Percentiles rank a stretch among this genome's conserved stretches.
phyloP scores from a whole-genome alignment of 2,888 invertebrate genomes.

The Mythimna vitellina region DNA sequence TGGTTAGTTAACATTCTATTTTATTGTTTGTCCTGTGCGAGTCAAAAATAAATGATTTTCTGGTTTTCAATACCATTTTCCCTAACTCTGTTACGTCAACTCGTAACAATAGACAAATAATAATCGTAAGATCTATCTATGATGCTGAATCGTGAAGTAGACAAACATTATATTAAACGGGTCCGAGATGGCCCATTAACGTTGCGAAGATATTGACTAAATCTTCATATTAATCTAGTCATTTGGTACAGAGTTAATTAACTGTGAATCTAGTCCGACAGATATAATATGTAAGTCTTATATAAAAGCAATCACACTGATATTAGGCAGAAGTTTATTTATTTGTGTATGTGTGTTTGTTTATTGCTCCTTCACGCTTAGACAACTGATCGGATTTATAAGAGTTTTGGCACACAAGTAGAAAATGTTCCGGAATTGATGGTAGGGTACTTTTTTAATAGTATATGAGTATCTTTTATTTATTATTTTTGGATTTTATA shows the following conservation, averaged over 20 bases:
- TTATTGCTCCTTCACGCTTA: no score
- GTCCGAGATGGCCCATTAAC: constrained; percentile 32
- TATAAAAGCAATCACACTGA: not conserved
- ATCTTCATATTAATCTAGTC: constrained; percentile 21
- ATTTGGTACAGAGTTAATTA: constrained; percentile 21
- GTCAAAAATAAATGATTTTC: no score
- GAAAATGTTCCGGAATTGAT: no score
- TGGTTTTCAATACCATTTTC: not conserved
- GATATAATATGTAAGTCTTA: not conserved
- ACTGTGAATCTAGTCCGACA: constrained; percentile 3
- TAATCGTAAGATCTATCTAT: constrained; percentile 28
- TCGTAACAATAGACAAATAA: constrained; percentile 40
- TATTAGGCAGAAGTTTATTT: no score
- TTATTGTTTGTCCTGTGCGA: no score
- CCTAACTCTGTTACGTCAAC: constrained; percentile 16
- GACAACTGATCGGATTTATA: no score
- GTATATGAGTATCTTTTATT: no score
- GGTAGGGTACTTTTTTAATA: no score
- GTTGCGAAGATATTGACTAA: constrained; percentile 13
- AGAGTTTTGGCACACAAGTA: no score
- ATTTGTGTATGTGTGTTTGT: no score
- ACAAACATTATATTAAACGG: constrained; percentile 35
- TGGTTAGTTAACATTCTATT: no score
- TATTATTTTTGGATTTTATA: no score
- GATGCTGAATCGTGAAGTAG: constrained; percentile 26